These are phyloP conservation scores for Arenicola marina DNA, from an alignment of 2,888 invertebrate species.

Conservation along the genomic window DNA sequence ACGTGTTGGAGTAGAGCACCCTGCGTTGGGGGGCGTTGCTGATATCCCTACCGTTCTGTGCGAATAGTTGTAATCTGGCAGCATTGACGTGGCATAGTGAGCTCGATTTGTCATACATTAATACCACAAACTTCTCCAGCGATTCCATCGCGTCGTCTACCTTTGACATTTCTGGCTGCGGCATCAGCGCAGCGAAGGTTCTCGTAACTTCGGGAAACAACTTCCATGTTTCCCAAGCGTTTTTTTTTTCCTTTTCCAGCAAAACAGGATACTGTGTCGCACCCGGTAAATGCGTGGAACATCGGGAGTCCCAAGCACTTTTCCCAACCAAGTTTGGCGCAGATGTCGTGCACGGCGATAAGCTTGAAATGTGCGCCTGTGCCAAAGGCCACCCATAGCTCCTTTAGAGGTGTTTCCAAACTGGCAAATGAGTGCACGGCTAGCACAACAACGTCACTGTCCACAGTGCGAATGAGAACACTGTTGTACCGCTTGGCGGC, in stretches of 20 bases:
- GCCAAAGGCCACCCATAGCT: constrained; percentile 32
- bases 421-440: constrained; percentile 5
- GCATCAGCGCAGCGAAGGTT: constrained; percentile 3
- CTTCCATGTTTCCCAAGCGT: constrained; percentile 13
- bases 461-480: constrained; percentile 27
- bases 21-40: background rate
- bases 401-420: background rate
- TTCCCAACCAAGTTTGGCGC: constrained; percentile 13
- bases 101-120: background rate
- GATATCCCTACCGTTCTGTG: background rate
- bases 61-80: background rate
- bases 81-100: background rate
- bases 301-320: constrained; percentile 17
- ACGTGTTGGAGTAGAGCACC: constrained; percentile 12
- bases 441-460: constrained; percentile 31
- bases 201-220: constrained; percentile 8
- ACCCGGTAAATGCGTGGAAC: constrained; percentile 31
- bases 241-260: constrained; percentile 2
- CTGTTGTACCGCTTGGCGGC: constrained; percentile 11
- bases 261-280: constrained; percentile 27
- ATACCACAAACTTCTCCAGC: constrained; percentile 6
- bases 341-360: constrained; percentile 29
- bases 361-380: constrained; percentile 22
- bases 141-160: constrained; percentile 16
- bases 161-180: background rate